Conservation (phyloP, 92 coral and sea anemone species). For the Epizoanthus scotinus region DNA sequence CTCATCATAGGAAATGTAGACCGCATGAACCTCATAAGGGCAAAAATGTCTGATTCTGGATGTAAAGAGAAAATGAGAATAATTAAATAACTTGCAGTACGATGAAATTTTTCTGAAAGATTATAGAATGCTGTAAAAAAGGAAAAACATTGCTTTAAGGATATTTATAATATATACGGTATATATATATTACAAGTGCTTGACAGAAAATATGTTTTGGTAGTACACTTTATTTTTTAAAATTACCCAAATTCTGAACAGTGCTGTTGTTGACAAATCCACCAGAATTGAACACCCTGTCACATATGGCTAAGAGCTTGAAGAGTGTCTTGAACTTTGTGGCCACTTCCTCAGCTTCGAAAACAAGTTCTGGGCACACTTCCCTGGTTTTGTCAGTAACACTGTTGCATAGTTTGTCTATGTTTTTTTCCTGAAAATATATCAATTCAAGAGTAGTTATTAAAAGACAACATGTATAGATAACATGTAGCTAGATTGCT, state of each 20-base stretch:
- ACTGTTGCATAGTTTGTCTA: slow-evolving; percentile 51
- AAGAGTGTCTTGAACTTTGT: slow-evolving; percentile 10
- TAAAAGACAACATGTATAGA: background rate
- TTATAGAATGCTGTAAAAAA: no score
- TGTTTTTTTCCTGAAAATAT: slow-evolving; percentile 42
- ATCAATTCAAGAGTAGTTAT: background rate
- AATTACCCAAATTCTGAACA: slow-evolving; percentile 15
- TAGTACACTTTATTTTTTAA: no score
- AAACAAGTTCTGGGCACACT: slow-evolving; percentile 34
- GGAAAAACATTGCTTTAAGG: no score
- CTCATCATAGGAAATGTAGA: slow-evolving; percentile 23
- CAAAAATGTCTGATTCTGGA: slow-evolving; percentile 32
- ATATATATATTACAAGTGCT: no score
- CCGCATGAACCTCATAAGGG: slow-evolving; percentile 6
- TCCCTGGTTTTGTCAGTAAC: background rate
- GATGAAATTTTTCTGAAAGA: no score
- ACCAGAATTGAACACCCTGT: slow-evolving; percentile 36
- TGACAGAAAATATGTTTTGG: no score
- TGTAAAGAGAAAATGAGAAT: background rate
- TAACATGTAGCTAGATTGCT: no score
- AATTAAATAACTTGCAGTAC: no score
- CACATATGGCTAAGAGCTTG: slow-evolving; percentile 31
- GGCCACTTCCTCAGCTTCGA: slow-evolving; percentile 21
- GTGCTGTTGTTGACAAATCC: slow-evolving; percentile 6
- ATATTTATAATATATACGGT: no score